phyloP scores from a whole-genome alignment of 2,888 invertebrate species.

The Girardia tigrina region DNA sequence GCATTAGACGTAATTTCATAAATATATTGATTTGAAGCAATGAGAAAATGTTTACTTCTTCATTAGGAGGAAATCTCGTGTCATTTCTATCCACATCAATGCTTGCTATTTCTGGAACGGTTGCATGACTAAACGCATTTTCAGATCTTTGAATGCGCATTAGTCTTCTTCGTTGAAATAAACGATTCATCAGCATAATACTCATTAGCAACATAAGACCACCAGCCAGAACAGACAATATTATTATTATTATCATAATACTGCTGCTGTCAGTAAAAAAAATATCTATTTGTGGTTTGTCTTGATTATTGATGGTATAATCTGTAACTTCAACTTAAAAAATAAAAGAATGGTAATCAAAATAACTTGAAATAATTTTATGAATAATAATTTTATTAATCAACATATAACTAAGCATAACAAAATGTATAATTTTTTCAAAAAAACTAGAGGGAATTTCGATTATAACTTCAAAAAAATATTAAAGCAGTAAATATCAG shows the following conservation, averaged over 20 bases:
- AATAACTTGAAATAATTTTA: no score
- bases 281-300: background rate
- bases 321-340: background rate
- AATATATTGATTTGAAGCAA: no score
- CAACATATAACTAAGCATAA: no score
- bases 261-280: background rate
- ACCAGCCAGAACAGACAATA: background rate
- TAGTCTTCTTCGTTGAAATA: background rate
- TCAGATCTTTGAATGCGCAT: background rate
- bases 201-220: constrained; percentile 3
- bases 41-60: background rate
- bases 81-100: background rate
- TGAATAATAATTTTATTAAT: no score
- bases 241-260: constrained; percentile 23
- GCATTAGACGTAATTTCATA: no score
- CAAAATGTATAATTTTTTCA: no score
- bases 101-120: background rate
- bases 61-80: background rate
- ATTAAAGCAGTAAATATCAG: no score
- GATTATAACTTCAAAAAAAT: no score
- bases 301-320: background rate
- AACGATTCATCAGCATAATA: background rate
- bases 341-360: no score
- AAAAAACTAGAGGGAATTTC: no score
- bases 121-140: background rate